Percentiles rank a stretch among this genome's conserved stretches.
Conservation (phyloP, 2,113 vertebrate genomes). For the Chaetodon trifascialis region DNA sequence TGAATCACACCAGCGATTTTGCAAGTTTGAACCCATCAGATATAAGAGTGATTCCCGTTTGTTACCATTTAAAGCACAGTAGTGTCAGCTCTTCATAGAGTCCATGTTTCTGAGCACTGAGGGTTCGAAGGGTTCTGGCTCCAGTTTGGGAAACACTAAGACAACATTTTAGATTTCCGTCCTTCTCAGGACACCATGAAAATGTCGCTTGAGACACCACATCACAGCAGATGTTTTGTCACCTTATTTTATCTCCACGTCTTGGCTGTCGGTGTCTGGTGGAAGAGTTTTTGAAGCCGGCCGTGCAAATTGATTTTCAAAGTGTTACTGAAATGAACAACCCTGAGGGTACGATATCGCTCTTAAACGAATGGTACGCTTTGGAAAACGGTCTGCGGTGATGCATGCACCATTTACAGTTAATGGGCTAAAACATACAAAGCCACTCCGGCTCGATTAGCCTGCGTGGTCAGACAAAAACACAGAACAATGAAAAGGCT, state of each 20-base stretch:
- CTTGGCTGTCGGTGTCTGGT: too few species aligned
- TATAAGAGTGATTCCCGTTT: too few species aligned
- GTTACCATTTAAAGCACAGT: background rate
- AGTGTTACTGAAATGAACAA: background rate
- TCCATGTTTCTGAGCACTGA: too few species aligned
- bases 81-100: background rate
- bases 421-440: slow-evolving; percentile 42
- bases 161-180: too few species aligned
- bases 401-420: background rate
- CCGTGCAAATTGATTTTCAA: background rate
- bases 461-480: background rate
- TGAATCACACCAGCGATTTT: background rate
- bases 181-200: too few species aligned
- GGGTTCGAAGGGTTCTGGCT: too few species aligned
- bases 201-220: too few species aligned
- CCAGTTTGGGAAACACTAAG: too few species aligned
- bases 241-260: too few species aligned
- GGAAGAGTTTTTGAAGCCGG: background rate
- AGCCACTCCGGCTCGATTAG: background rate
- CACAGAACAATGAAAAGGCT: background rate
- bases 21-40: too few species aligned
- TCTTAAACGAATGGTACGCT: slow-evolving; percentile 9
- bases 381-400: background rate
- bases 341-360: background rate
- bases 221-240: too few species aligned